A percentile compares a stretch with the other conserved stretches of the same genome.
phyloP scores from a whole-genome alignment of 2,888 invertebrate genomes.

The Synergus laeviventris region DNA sequence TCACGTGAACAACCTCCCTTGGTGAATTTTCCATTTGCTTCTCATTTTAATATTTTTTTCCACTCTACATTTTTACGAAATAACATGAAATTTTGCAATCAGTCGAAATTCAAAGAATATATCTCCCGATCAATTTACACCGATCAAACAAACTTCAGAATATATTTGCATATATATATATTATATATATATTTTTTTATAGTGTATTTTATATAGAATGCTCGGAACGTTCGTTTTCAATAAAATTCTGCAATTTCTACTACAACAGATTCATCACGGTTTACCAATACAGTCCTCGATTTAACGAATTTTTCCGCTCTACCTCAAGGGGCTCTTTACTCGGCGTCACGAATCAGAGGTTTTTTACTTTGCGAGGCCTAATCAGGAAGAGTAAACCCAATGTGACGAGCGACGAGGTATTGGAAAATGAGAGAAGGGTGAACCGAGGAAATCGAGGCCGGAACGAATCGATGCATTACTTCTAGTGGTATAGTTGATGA shows the following conservation, averaged over 20 bases:
- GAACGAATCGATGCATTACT: slow-evolving; percentile 70
- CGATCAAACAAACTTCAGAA: not conserved
- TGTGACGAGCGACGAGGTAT: slow-evolving; percentile 62
- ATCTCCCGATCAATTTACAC: not conserved
- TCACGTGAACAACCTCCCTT: not conserved
- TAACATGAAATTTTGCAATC: too few species aligned
- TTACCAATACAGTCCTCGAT: slow-evolving; percentile 33
- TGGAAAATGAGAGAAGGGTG: slow-evolving; percentile 52
- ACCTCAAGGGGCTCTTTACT: slow-evolving; percentile 53
- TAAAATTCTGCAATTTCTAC: not conserved
- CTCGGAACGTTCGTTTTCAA: not conserved
- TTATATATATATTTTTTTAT: too few species aligned
- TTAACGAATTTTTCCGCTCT: slow-evolving; percentile 51
- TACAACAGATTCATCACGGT: not conserved
- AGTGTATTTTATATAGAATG: not conserved
- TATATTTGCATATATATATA: not conserved
- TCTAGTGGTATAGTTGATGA: slow-evolving; percentile 63
- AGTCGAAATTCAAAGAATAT: too few species aligned
- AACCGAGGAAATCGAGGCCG: slow-evolving; percentile 59
- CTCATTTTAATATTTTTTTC: not conserved
- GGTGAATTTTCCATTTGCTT: not conserved
- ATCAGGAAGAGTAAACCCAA: slow-evolving; percentile 75
- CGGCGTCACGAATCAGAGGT: slow-evolving; percentile 24
- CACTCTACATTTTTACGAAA: too few species aligned
- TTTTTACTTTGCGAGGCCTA: slow-evolving; percentile 70